Conservation (phyloP, 2,888 invertebrate genomes). For the Hylaea fasciaria region DNA sequence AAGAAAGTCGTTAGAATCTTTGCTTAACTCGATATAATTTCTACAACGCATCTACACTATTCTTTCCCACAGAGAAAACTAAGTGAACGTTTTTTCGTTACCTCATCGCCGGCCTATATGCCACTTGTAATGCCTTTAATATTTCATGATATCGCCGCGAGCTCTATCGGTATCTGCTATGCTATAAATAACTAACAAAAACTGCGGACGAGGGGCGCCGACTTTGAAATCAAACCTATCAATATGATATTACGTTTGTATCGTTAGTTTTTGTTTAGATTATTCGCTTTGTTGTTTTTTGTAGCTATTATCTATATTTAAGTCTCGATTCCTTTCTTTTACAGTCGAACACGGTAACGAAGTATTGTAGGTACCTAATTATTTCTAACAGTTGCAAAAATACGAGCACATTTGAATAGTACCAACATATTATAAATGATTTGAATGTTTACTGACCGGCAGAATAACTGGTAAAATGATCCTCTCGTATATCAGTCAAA, state of each 20-base stretch:
- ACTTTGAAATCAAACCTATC: constrained; percentile 75
- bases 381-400: no score
- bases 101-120: constrained; percentile 80
- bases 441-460: no score
- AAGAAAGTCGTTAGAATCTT: no score
- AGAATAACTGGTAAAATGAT: no score
- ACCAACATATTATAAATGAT: no score
- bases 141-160: constrained; percentile 81
- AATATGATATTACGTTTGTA: constrained; percentile 79
- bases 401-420: no score
- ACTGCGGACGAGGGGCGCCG: constrained; percentile 61
- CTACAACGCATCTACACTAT: constrained; percentile 48
- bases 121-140: constrained; percentile 85
- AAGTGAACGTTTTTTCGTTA: constrained; percentile 75
- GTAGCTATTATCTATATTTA: not conserved
- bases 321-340: no score
- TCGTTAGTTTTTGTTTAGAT: constrained; percentile 54
- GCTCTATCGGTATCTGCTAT: constrained; percentile 77
- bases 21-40: no score
- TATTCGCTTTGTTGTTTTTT: constrained; percentile 23
- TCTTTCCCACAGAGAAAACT: constrained; percentile 60
- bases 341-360: no score
- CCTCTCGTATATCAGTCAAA: no score
- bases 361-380: no score
- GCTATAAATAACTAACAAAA: constrained; percentile 82